Evolutionary conservation across 2,888 invertebrate species (phyloP).

Genomic region (Campaea margaritaria): DNA sequence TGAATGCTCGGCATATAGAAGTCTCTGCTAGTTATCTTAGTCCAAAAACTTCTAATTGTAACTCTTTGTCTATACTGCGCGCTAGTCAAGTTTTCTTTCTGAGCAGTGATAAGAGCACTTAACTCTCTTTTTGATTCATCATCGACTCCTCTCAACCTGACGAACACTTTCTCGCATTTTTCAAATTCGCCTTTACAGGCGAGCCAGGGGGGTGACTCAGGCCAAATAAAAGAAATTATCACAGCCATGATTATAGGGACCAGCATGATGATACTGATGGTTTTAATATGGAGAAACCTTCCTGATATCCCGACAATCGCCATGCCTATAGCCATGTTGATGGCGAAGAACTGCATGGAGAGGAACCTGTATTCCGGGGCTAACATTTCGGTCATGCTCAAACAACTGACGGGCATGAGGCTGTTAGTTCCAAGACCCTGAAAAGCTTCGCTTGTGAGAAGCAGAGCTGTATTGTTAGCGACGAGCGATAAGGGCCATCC

Average conservation of each 20-base stretch:
- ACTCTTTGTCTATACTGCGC: background rate
- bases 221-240: constrained; percentile 35
- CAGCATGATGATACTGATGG: constrained; percentile 33
- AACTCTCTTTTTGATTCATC: constrained; percentile 35
- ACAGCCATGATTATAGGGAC: constrained; percentile 26
- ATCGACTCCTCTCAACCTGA: constrained; percentile 37
- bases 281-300: constrained; percentile 33
- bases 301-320: constrained; percentile 30
- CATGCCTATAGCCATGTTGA: constrained; percentile 28
- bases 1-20: constrained; percentile 40
- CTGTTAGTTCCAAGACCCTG: constrained; percentile 36
- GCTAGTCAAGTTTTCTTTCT: constrained; percentile 25
- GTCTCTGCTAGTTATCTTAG: constrained; percentile 29
- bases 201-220: constrained; percentile 43
- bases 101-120: constrained; percentile 27
- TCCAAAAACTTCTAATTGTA: constrained; percentile 17
- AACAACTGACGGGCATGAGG: constrained; percentile 25
- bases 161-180: constrained; percentile 37
- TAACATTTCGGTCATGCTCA: constrained; percentile 37
- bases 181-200: constrained; percentile 41
- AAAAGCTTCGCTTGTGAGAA: constrained; percentile 34
- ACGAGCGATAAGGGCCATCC: constrained; percentile 33
- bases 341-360: constrained; percentile 29
- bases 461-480: constrained; percentile 14
- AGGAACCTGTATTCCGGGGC: constrained; percentile 32